A percentile compares a stretch with the other conserved stretches of the same genome.
These are phyloP conservation scores for Actinia tenebrosa DNA, from an alignment of 64 coral and sea anemone genomes.

Conservation along the genomic window DNA sequence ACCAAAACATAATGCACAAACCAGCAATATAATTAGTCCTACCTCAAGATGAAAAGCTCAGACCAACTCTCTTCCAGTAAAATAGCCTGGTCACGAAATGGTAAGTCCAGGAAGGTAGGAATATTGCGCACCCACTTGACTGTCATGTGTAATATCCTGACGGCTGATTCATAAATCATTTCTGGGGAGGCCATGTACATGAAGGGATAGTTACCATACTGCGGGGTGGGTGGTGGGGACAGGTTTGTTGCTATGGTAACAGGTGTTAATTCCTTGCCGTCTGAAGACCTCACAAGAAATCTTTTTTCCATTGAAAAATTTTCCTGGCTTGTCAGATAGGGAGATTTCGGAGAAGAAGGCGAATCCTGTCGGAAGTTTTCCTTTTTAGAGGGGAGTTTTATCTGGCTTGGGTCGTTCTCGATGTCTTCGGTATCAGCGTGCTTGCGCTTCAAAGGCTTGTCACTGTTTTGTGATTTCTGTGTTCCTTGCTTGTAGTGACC, in stretches of 20 bases:
- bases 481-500: conserved; percentile 54
- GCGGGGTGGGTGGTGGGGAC: conserved; percentile 76
- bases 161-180: conserved; percentile 81
- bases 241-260: conserved; percentile 47
- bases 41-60: conserved; percentile 74
- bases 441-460: conserved; percentile 74
- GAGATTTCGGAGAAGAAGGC: conserved; percentile 37
- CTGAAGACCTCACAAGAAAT: conserved; percentile 37
- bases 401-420: conserved; percentile 33
- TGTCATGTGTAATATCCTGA: conserved; percentile 88
- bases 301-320: conserved; percentile 9
- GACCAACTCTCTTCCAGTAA: conserved; percentile 85
- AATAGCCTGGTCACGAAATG: conserved; percentile 93
- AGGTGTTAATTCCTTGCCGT: conserved; percentile 2
- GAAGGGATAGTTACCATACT: conserved; percentile 39
- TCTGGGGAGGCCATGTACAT: conserved; percentile 78
- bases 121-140: conserved; percentile 98
- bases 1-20: too few relatives aligned
- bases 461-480: not conserved
- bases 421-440: conserved; percentile 42
- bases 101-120: conserved; percentile 89
- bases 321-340: not conserved
- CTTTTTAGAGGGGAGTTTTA: conserved; percentile 35
- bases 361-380: conserved; percentile 47
- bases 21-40: not conserved